These are phyloP conservation scores for Platycheirus albimanus DNA, from an alignment of 2,888 invertebrate genomes.

Conservation along the genomic window DNA sequence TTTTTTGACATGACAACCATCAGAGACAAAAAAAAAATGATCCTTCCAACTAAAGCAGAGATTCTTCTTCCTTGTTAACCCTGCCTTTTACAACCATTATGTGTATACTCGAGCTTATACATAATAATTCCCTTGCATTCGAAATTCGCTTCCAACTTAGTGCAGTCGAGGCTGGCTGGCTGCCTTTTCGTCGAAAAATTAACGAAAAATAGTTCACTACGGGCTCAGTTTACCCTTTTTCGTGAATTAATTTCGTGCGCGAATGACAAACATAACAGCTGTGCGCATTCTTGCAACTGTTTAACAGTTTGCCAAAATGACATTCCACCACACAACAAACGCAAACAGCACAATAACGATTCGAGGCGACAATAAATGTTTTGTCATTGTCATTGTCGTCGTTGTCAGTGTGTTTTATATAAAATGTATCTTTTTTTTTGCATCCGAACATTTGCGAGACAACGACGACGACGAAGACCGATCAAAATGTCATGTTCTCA, in stretches of 20 bases:
- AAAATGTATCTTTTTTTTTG: conserved; percentile 20
- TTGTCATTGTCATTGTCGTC: conserved; percentile 49
- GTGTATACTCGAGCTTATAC: background rate
- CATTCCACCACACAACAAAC: conserved; percentile 58
- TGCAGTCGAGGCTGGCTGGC: too few species aligned
- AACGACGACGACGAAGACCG: conserved; percentile 36
- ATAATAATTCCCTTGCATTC: conserved; percentile 22
- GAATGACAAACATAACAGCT: conserved; percentile 63
- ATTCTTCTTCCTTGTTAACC: conserved; percentile 29
- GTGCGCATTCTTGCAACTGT: conserved; percentile 68
- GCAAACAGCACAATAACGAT: conserved; percentile 44
- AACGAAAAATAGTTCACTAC: background rate
- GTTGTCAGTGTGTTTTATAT: conserved; percentile 29
- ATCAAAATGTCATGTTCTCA: conserved; percentile 74
- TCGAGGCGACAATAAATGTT: conserved; percentile 72
- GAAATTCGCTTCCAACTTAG: background rate
- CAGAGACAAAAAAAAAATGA: background rate
- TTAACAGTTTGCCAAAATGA: conserved; percentile 70
- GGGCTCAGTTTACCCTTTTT: conserved; percentile 25
- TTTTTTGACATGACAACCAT: conserved; percentile 6
- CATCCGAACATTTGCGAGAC: conserved; percentile 26
- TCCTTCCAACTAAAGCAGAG: conserved; percentile 1
- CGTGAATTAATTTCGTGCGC: conserved; percentile 62
- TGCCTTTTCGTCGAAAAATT: too few species aligned
- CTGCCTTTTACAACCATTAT: background rate